Conservation (phyloP, 2,113 vertebrate species). For the Leucopternis melanops region DNA sequence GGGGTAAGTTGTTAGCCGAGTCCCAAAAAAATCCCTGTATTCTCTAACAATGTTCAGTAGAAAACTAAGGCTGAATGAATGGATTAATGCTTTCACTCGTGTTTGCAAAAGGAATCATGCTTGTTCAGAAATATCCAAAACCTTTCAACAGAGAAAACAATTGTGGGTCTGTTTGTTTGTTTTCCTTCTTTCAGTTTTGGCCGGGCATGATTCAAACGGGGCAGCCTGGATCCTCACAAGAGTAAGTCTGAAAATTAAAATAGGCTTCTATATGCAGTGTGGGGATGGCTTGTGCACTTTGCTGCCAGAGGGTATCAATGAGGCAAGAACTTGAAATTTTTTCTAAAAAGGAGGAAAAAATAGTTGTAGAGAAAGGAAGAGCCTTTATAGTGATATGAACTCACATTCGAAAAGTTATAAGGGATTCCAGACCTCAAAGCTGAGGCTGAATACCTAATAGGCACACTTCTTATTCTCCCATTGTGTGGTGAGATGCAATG, state of each 20-base stretch:
- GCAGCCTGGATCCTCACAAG: slow-evolving; percentile 98
- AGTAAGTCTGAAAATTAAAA: slow-evolving; percentile 80
- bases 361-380: neutral
- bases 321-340: neutral
- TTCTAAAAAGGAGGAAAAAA: neutral
- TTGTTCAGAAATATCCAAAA: slow-evolving; percentile 5
- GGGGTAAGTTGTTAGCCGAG: slow-evolving; percentile 81
- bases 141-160: slow-evolving; percentile 6
- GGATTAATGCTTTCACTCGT: slow-evolving; percentile 19
- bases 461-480: neutral
- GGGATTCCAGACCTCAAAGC: neutral
- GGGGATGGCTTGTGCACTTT: neutral
- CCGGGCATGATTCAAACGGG: slow-evolving; percentile 95
- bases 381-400: neutral
- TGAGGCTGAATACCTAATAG: neutral
- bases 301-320: neutral
- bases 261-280: neutral
- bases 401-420: neutral
- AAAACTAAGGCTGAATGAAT: slow-evolving; percentile 6
- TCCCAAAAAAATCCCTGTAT: neutral
- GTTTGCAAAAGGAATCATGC: slow-evolving; percentile 7
- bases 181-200: slow-evolving; percentile 85
- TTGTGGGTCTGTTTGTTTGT: slow-evolving; percentile 28
- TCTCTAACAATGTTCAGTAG: neutral
- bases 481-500: neutral